Conservation (phyloP, 2,888 invertebrate species). For the Tenthredo scrophulariae region DNA sequence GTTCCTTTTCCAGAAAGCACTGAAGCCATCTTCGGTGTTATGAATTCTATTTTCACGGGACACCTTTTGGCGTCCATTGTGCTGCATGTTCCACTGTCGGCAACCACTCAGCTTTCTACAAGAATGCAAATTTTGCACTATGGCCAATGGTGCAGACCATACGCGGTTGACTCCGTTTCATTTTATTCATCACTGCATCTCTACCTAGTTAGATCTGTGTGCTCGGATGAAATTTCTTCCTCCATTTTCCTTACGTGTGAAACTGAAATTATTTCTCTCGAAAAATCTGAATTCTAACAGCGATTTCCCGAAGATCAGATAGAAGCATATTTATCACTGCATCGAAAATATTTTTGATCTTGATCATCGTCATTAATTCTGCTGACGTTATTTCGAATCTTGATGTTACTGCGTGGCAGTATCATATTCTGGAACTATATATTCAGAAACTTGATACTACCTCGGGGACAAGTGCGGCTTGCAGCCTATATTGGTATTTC, state of each 20-base stretch:
- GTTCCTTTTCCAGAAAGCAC: constrained; percentile 57
- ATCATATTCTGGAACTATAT: neutral
- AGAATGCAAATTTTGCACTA: constrained; percentile 42
- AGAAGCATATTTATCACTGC: neutral
- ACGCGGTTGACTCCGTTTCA: neutral
- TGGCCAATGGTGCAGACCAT: constrained; percentile 24
- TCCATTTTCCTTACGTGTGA: neutral
- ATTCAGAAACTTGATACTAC: constrained; percentile 18
- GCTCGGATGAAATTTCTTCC: neutral
- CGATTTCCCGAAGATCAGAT: neutral
- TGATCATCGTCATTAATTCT: neutral
- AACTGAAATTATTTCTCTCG: neutral
- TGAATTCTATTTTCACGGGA: constrained; percentile 73
- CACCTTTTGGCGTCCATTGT: constrained; percentile 68
- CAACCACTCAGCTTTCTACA: constrained; percentile 37
- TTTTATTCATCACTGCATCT: constrained; percentile 9
- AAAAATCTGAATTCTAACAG: neutral
- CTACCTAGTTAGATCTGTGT: neutral
- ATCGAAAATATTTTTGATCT: neutral
- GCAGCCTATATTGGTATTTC: constrained; percentile 41
- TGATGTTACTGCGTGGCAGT: neutral
- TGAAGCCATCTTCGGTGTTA: constrained; percentile 63
- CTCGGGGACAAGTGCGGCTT: constrained; percentile 2
- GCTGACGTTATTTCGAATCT: neutral
- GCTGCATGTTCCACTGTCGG: constrained; percentile 53